Base-by-base conservation (phyloP, 2,797 vertebrate genomes). In the Hybognathus amarus region DNA sequence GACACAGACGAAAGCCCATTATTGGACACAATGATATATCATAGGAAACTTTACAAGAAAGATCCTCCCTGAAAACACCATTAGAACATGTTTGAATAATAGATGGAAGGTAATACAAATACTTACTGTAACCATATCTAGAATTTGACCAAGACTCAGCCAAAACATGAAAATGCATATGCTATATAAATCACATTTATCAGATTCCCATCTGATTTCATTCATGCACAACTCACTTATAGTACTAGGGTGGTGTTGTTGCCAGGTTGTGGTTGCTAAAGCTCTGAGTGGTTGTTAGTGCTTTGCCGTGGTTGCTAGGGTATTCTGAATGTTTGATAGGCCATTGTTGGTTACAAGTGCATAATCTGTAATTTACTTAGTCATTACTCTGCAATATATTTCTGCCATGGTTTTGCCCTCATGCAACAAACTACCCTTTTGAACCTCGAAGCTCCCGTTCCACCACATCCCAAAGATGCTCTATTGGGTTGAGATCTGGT, bases 71-170 rank as follows among this genome's bases (percentile, higher is more conserved):
- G 83, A 88, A 90, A 89, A 77, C 67, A 75, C 67, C 77, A 86
- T 90, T 89, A 86, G 67, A 74, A 83, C 69, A 79, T 83, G 38
- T 89, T 89, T 90, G 77, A 92, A 92, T 91, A 88, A 91, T 89
- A 89, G 85, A 90, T 86, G 88, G 61, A 70, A 79, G 80, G 85
- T 82, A 88, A 91, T 86, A 83, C 27, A 89, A 86, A 89, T 87
- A 89, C 45, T 59, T 82, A n/a, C 30, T 76, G 87, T 83, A 84
- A 90, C 84, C 81, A 54, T 73, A 89, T 90, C 83, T 83, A 70
- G 63, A 42, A 77, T 68, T 71, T 83, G 50, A 70, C 63, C 56
- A 59, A 27, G 64, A 69, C 20, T 68, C 67, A 81, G 68, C 30
- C 78, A 83, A 69, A 73, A 80, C 78, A 85, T 74, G 33, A 83